These are phyloP conservation scores for Discoglossus pictus DNA, from an alignment of 2,797 vertebrate genomes.

Conservation along the genomic window DNA sequence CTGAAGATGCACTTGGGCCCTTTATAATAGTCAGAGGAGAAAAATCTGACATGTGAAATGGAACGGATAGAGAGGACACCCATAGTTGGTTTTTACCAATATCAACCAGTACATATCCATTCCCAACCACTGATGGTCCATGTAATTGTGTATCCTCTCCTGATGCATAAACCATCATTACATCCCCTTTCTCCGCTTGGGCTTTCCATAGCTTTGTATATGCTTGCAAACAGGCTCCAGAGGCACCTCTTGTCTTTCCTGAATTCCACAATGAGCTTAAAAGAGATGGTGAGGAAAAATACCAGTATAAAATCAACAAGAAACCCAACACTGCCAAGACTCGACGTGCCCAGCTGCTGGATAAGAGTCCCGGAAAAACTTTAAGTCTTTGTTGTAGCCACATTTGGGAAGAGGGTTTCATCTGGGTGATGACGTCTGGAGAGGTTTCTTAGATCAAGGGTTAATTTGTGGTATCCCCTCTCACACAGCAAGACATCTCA, in stretches of 20 bases:
- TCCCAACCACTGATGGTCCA: constrained; percentile 81
- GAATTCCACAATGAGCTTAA: constrained; percentile 69
- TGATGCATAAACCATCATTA: constrained; percentile 65
- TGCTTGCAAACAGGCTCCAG: constrained; percentile 77
- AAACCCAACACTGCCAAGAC: constrained; percentile 77
- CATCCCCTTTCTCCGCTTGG: constrained; percentile 77
- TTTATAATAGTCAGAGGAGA: constrained; percentile 72
- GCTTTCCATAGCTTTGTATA: constrained; percentile 81
- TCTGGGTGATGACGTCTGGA: too few species aligned
- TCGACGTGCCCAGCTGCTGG: constrained; percentile 91
- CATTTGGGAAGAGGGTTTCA: constrained; percentile 65
- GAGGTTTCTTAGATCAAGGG: not conserved
- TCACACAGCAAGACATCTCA: not conserved
- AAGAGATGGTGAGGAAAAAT: constrained; percentile 72
- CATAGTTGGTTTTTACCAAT: constrained; percentile 80
- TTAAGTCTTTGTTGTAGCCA: constrained; percentile 94
- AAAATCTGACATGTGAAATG: constrained; percentile 79
- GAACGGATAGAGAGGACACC: constrained; percentile 75
- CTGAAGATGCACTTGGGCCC: constrained; percentile 66
- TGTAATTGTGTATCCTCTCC: constrained; percentile 12
- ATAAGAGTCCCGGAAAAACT: constrained; percentile 87
- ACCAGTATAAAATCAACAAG: constrained; percentile 86
- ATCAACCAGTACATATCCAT: constrained; percentile 86
- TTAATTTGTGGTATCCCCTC: not conserved
- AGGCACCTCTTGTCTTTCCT: constrained; percentile 66